A percentile compares a stretch with the other conserved stretches of the same genome.
Conservation (phyloP, 2,113 vertebrate genomes). For the Mixornis gularis region DNA sequence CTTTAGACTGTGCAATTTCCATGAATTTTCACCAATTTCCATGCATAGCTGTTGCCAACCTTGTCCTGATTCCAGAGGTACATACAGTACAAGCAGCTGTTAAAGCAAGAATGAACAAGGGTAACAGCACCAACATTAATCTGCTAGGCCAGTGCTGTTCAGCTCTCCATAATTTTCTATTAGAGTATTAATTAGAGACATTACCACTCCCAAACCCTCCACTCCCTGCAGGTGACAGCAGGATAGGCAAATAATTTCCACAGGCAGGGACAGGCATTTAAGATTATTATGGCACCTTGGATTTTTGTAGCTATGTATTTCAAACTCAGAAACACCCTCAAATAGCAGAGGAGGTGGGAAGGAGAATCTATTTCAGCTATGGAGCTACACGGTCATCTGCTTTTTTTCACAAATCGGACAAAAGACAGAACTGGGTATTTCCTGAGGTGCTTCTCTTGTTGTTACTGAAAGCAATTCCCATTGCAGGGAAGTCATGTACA, state of each 20-base stretch:
- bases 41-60: neutral
- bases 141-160: neutral
- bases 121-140: neutral
- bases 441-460: neutral
- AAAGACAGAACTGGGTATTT: neutral
- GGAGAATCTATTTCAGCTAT: neutral
- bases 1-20: neutral
- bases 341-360: neutral
- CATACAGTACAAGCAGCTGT: neutral
- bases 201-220: neutral
- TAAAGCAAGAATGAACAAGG: neutral
- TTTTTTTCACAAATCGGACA: neutral
- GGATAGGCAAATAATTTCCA: neutral
- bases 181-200: neutral
- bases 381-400: neutral
- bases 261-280: neutral
- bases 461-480: neutral
- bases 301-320: neutral
- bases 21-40: neutral
- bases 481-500: accelerated
- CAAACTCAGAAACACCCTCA: neutral
- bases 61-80: neutral
- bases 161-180: neutral
- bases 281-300: neutral
- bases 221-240: neutral